Base-by-base conservation (phyloP, 2,797 vertebrate species). In the Australoheros facetus region DNA sequence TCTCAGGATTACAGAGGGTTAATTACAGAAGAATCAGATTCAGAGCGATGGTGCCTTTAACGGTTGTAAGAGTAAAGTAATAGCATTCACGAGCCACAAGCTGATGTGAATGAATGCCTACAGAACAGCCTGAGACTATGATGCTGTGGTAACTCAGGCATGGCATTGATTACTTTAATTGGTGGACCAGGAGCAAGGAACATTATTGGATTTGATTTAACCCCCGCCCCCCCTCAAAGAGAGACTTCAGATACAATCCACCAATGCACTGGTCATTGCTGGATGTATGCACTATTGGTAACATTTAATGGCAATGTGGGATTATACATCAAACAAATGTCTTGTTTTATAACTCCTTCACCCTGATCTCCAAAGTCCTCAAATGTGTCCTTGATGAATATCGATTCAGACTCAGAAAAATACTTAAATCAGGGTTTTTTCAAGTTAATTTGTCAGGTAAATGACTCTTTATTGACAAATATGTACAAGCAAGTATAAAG, bases 131-230 rank as follows among this genome's bases (percentile, higher is more conserved):
- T 19, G 21, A 73, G 85, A 78, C 81, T 30, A 13, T 13, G 75
- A 76, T 76, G 82, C 74, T 78, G 80, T 55, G 82, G 79, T 81
- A 80, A 85, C 82, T 91, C 89, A 91, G 72, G 84, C 87, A 45
- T 87, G 78, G 70, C 88, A 88, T 89, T 92, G 91, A 94, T 93
- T 90, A 89, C 66, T 91, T 90, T 91, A 92, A 93, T 90, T 89
- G 89, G 88, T 85, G 78, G 59, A 82, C 60, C 62, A 85, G 75
- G 83, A 87, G 66, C 37, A 56, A 74, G 72, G 75, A 87, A 82
- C 90, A 87, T 91, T 88, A 90, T 86, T 89, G 88, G 81, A 91
- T 92, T 89, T 81, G 81, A 90, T 93, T 88, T 76, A 78, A 74
- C 51, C 13, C 21, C 51, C 8, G 34, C 34, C 53, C 73, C 17